phyloP scores from a whole-genome alignment of 2,797 vertebrate genomes.

The Pterois miles region DNA sequence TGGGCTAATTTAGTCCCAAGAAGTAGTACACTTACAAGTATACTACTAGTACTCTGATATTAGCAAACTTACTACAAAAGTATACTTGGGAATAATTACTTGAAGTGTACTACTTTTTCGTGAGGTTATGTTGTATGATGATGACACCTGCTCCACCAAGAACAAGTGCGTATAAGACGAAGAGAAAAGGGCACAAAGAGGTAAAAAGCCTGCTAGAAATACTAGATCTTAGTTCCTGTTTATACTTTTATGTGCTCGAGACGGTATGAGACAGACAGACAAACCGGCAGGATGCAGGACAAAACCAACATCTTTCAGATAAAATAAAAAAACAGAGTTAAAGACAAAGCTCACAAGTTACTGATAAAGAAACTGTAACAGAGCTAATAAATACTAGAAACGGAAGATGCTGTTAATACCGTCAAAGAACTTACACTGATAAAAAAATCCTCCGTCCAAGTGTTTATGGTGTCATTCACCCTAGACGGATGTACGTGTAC shows the following conservation, averaged over 20 bases:
- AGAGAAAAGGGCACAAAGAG: not conserved
- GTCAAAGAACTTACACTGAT: not conserved
- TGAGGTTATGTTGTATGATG: no score
- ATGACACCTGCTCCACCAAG: not conserved
- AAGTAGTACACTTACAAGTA: no score
- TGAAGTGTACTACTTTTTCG: no score
- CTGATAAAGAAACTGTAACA: rapidly evolving
- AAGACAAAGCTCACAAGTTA: not conserved
- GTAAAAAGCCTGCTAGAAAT: not conserved
- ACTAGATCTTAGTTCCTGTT: not conserved
- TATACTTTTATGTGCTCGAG: not conserved
- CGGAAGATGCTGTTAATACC: constrained; percentile 19
- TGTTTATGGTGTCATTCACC: not conserved
- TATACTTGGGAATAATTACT: no score
- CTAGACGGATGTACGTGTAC: rapidly evolving
- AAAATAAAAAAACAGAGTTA: not conserved
- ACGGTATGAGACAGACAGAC: not conserved
- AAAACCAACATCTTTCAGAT: not conserved
- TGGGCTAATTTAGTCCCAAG: no score
- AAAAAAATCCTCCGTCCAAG: constrained; percentile 16
- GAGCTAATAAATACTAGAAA: not conserved
- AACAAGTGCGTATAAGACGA: not conserved
- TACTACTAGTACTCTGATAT: no score
- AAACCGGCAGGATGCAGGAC: not conserved
- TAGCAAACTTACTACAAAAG: no score